Evolutionary conservation across 2,888 invertebrate species (phyloP).

Genomic region (Morpho deidamia): DNA sequence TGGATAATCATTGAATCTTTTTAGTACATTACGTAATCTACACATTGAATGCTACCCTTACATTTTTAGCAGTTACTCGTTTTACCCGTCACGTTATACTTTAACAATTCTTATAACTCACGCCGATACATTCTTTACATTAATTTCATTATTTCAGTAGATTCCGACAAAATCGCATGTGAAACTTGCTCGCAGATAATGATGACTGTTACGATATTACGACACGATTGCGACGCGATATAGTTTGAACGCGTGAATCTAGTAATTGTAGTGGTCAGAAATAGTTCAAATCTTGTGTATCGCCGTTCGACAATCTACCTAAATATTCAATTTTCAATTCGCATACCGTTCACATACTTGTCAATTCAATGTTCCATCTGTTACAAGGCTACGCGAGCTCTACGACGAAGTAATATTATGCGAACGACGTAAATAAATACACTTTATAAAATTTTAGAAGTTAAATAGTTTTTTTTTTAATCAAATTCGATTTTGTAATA

Average conservation of each 20-base stretch:
- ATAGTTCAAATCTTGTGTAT: background rate
- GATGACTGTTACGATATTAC: too few species aligned
- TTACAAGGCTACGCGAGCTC: constrained; percentile 50
- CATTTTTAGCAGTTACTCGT: too few species aligned
- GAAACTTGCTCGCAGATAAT: constrained; percentile 1
- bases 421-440: constrained; percentile 54
- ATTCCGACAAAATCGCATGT: background rate
- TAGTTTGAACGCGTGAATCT: background rate
- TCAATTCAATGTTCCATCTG: constrained; percentile 42
- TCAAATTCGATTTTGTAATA: constrained; percentile 67
- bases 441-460: constrained; percentile 62
- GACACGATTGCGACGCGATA: constrained; percentile 12
- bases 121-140: background rate
- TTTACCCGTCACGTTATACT: background rate
- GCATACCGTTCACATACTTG: constrained; percentile 38
- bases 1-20: too few species aligned
- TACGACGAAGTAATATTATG: constrained; percentile 48
- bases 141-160: background rate
- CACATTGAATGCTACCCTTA: too few species aligned
- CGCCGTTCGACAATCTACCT: constrained; percentile 40
- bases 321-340: constrained; percentile 37
- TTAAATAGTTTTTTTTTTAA: constrained; percentile 52
- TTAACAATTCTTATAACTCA: background rate
- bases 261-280: too few species aligned
- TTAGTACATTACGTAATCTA: too few species aligned